phyloP scores from a whole-genome alignment of 2,113 vertebrate genomes.

The Pedetes capensis region DNA sequence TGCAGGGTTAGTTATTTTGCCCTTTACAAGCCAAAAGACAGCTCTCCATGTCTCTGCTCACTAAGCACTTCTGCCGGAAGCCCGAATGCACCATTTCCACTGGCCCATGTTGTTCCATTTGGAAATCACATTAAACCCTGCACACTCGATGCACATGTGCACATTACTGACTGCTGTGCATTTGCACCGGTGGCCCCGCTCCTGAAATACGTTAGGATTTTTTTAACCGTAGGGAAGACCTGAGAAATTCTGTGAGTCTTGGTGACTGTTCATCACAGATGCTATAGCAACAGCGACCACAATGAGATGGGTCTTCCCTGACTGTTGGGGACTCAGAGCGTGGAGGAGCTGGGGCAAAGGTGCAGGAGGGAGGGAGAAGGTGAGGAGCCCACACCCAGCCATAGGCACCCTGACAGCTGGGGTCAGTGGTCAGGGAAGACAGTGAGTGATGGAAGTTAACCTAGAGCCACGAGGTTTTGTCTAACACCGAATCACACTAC shows the following conservation, averaged over 20 bases:
- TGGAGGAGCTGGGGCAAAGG: too few species aligned
- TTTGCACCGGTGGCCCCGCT: not conserved
- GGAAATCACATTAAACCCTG: not conserved
- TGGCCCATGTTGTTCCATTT: not conserved
- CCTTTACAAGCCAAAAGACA: not conserved
- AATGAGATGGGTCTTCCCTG: not conserved
- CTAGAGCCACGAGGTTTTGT: not conserved
- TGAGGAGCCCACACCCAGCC: not conserved
- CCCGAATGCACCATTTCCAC: not conserved
- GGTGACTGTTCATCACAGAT: not conserved
- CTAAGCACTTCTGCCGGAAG: not conserved
- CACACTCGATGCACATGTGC: not conserved
- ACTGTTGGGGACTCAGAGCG: too few species aligned
- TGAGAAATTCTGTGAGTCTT: not conserved
- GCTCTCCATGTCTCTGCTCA: not conserved
- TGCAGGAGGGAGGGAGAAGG: too few species aligned
- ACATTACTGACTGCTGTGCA: not conserved
- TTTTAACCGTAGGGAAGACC: not conserved
- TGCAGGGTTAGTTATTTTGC: not conserved
- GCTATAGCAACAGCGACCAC: not conserved
- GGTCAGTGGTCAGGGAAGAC: not conserved
- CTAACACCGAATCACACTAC: not conserved
- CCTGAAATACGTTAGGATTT: not conserved
- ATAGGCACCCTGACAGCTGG: not conserved
- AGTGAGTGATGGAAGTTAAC: not conserved